These are phyloP conservation scores for Lysiphlebus fabarum DNA, from an alignment of 1,140 invertebrate genomes.

Conservation along the genomic window DNA sequence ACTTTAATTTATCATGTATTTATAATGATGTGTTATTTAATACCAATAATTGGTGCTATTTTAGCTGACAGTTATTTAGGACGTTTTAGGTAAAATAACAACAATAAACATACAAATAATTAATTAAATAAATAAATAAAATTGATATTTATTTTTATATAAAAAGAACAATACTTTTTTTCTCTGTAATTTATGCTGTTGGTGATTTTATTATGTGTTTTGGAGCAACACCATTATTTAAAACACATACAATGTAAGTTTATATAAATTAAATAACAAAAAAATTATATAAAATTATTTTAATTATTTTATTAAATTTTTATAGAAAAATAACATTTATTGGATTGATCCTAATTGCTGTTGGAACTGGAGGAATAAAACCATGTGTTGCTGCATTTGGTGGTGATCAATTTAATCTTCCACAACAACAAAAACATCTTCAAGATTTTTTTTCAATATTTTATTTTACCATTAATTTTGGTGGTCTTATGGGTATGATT, in stretches of 20 bases:
- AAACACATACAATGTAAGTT: too few species aligned
- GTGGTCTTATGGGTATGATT: conserved; percentile 85
- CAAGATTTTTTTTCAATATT: conserved; percentile 89
- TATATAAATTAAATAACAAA: too few species aligned
- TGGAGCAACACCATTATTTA: too few species aligned
- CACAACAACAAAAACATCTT: conserved; percentile 73
- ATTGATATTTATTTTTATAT: too few species aligned
- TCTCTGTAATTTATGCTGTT: too few species aligned
- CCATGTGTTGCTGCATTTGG: conserved; percentile 96
- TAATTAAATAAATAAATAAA: too few species aligned
- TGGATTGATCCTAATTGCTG: conserved; percentile 63
- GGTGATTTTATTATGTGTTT: too few species aligned
- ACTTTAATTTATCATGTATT: conserved; percentile 84
- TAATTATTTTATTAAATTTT: too few species aligned
- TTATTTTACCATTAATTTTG: conserved; percentile 91
- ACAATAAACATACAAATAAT: too few species aligned
- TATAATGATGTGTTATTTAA: conserved; percentile 81
- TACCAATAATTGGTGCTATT: conserved; percentile 82
- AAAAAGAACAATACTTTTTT: too few species aligned
- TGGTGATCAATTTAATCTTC: conserved; percentile 89
- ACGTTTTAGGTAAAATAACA: conserved; percentile 62
- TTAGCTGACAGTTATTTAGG: conserved; percentile 84
- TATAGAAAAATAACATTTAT: too few species aligned
- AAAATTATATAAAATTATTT: too few species aligned
- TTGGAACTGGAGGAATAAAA: conserved; percentile 95